phyloP scores from a whole-genome alignment of 2,888 invertebrate species.

The Ypsolopha sequella region DNA sequence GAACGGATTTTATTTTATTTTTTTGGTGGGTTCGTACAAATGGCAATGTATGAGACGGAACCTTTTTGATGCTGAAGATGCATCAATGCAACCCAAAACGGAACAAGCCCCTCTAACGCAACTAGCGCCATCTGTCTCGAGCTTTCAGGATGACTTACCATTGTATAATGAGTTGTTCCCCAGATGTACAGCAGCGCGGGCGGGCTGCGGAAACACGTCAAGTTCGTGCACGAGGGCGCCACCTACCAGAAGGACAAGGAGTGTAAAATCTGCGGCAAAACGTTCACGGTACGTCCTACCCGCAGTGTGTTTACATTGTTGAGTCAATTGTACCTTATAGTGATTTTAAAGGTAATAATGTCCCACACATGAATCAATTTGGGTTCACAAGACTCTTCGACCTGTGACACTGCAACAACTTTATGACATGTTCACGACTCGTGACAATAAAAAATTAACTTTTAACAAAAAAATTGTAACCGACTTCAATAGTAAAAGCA shows the following conservation, averaged over 20 bases:
- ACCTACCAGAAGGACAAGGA: background rate
- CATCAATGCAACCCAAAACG: background rate
- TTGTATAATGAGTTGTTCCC: background rate
- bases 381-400: too few species aligned
- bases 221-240: slow-evolving; percentile 5
- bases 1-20: background rate
- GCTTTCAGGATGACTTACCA: background rate
- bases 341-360: too few species aligned
- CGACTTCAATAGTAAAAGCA: too few species aligned
- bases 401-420: too few species aligned
- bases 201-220: slow-evolving; percentile 4
- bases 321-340: too few species aligned
- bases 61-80: background rate
- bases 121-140: background rate
- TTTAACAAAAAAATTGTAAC: too few species aligned
- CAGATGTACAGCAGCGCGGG: slow-evolving; percentile 4
- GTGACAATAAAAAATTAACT: too few species aligned
- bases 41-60: background rate
- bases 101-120: background rate
- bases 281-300: slow-evolving; percentile 4
- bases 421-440: too few species aligned
- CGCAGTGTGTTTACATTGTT: too few species aligned
- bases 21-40: background rate
- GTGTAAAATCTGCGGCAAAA: slow-evolving; percentile 3
- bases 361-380: too few species aligned